Base-by-base conservation (phyloP, 1,140 invertebrate species). In the Manduca sexta region DNA sequence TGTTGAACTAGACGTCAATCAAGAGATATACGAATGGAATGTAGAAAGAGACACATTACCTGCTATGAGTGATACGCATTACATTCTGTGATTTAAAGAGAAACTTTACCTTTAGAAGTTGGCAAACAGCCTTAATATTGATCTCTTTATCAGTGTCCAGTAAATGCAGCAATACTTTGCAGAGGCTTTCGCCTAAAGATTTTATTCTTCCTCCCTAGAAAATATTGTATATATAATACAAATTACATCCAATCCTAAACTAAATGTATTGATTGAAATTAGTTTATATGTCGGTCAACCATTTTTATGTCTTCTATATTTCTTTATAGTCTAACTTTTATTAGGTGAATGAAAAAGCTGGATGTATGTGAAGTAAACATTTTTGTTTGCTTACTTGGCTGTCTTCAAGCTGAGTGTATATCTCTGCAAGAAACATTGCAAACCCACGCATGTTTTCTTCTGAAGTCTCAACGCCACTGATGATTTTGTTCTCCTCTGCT, bases 371-470 rank as follows among this genome's bases (percentile, higher is more conserved):
- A n/a, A n/a, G n/a, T n/a, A n/a, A n/a, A n/a, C n/a, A 35, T 35
- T 35, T 16, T 34, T 50, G 13, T 1, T 4, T 35, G n/a, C 14
- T 44, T 54, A 87, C 86, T 68, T 87, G 80, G 55, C 67, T 84
- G 49, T 87, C 79, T 49, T 87, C 86, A 14, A 87, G 68, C 54
- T 87, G 86, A 26, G 84, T 87, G 49, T 87, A 87, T 33, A 87
- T 81, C 65, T 87, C 86, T 31, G 84, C 86, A n/a, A 87, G 68
- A 52, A 87, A 87, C 86, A 87, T 87, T 5, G 86, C 86, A 67
- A 87, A 87, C 1, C 86, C 86, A 5, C 86, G 73, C 69, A 86
- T 78, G 49, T 86, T 84, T 33, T 87, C 83, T 40, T 83, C 82
- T 0, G 81, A 84, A 1, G 71, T 67, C 53, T 86, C 84, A 8